A percentile compares a stretch with the other conserved stretches of the same genome.
These are phyloP conservation scores for Ranitomeya variabilis DNA, from an alignment of 2,113 vertebrate genomes.

Conservation along the genomic window DNA sequence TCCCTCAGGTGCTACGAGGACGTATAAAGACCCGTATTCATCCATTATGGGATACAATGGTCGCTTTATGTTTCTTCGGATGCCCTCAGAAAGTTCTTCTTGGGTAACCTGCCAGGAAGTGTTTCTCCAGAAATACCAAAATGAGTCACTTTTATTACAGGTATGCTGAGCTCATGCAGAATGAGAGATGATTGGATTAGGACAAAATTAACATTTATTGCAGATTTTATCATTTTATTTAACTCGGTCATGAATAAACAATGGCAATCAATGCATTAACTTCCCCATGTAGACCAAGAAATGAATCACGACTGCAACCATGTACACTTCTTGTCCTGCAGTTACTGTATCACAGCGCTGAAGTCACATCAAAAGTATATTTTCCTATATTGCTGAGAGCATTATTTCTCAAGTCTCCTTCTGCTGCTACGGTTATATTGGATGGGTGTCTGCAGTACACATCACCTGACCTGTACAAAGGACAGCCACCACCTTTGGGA, in stretches of 20 bases:
- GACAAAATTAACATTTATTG: not conserved
- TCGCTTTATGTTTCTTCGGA: not conserved
- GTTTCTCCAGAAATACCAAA: not conserved
- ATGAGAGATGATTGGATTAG: not conserved
- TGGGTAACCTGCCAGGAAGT: not conserved
- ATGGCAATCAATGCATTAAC: not conserved
- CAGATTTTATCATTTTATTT: not conserved
- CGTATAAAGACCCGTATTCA: not conserved
- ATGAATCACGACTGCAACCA: not conserved
- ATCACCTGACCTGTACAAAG: too few relatives aligned
- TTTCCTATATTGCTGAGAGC: too few relatives aligned
- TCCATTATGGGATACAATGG: not conserved
- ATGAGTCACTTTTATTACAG: not conserved
- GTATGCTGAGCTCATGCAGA: not conserved
- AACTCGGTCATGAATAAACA: not conserved
- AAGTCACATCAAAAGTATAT: not conserved
- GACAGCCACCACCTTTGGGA: too few relatives aligned
- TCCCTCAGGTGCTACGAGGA: not conserved
- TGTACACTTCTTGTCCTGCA: not conserved
- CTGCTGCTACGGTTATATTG: too few relatives aligned
- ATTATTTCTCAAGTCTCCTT: too few relatives aligned
- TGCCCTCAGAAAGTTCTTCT: not conserved
- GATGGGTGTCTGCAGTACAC: too few relatives aligned
- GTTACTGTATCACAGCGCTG: not conserved
- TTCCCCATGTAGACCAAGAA: not conserved